Base-by-base conservation (phyloP, 1,140 invertebrate species). In the Littorina saxatilis region DNA sequence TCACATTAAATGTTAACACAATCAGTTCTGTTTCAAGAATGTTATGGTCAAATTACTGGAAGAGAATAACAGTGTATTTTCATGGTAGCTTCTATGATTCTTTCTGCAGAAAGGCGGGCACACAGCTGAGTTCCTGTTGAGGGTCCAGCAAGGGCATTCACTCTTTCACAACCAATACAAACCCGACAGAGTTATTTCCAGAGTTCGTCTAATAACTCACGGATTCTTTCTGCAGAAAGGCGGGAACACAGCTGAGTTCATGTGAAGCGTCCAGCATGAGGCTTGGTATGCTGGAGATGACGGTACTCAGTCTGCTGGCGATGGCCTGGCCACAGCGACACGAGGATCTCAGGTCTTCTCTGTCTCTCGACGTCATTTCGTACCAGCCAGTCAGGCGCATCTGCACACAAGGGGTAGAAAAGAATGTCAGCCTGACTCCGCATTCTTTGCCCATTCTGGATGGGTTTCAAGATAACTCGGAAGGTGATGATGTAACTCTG, bases 241-340 rank as follows among this genome's bases (percentile, higher is more conserved):
- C 70, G 1, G 70, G 70, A 20, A 29, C 20, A n/a, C 70, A 73
- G 70, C 70, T 43, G 40, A 73, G 40, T 43, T 73, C 70, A 39
- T 73, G 70, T 4, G 70, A 73, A 3, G 40, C 39, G 40, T 47
- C 70, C 39, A 73, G 43, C 40, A 73, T 73, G 40, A 73, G 70
- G 7, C 27, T 17, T 20, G 39, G 39, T 37, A 9, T 27, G 70
- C 27, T 13, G 4, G 40, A 23, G 70, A 50, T 73, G 40, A 73
- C 27, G 70, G 47, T 29, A 39, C 3, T 73, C 32, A 73, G 23
- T 1, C 40, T 52, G 23, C 39, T 73, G 70, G 70, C 17, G 27
- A 73, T 52, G 39, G 70, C 23, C 43, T 47, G 23, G 1, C 70
- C 70, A 50, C 70, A 73, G 9, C 29, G 39, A 32, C 70, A 73